Evolutionary conservation across 2,888 invertebrate species (phyloP).

Genomic region (Chironomus tentans): DNA sequence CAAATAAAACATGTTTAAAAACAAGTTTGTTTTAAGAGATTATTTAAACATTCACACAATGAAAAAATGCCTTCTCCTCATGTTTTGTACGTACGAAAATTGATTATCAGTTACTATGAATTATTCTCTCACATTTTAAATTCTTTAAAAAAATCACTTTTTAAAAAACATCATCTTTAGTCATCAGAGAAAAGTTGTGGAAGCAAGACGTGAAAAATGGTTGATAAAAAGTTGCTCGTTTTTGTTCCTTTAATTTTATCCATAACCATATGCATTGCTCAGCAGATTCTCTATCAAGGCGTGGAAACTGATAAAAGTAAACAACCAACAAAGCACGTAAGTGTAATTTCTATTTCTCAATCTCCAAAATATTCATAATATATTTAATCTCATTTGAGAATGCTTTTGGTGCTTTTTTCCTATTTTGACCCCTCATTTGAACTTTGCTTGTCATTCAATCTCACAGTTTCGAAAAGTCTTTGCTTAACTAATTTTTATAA

Average conservation of each 20-base stretch:
- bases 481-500: too few species aligned
- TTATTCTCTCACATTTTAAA: too few species aligned
- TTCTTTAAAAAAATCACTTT: too few species aligned
- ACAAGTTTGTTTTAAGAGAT: not conserved
- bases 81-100: too few species aligned
- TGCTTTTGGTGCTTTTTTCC: not conserved
- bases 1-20: not conserved
- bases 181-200: not conserved
- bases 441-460: not conserved
- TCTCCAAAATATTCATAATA: too few species aligned
- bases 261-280: not conserved
- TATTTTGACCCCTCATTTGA: not conserved
- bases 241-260: not conserved
- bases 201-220: not conserved
- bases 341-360: not conserved
- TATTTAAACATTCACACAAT: not conserved
- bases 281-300: not conserved
- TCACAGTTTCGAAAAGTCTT: not conserved
- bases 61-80: not conserved
- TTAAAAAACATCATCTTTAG: not conserved
- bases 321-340: constrained; percentile 3
- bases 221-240: not conserved
- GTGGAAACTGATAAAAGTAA: not conserved
- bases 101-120: too few species aligned
- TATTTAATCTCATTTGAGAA: not conserved